Percentiles rank a stretch among this genome's conserved stretches.
Conservation (phyloP, 2,113 vertebrate species). For the Alectura lathami region DNA sequence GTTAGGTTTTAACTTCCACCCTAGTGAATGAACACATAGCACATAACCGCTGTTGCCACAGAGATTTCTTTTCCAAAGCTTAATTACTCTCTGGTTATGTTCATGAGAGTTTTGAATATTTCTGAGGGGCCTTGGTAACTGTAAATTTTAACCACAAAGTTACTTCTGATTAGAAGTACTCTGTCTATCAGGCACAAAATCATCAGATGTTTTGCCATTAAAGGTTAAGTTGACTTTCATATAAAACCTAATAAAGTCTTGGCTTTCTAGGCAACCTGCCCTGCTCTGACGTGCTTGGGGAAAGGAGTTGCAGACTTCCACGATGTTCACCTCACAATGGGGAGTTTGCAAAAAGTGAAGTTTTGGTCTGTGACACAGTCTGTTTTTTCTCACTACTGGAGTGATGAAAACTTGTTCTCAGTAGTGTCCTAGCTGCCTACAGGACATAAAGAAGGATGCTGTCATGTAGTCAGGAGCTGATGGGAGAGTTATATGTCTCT, state of each 20-base stretch:
- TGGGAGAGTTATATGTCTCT: not conserved
- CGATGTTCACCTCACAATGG: not conserved
- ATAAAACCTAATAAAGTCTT: not conserved
- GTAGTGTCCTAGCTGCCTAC: not conserved
- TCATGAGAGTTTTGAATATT: conserved; percentile 12
- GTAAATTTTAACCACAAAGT: not conserved
- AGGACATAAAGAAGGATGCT: not conserved
- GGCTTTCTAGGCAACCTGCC: not conserved
- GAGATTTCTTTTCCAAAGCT: conserved; percentile 31
- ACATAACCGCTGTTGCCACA: conserved; percentile 13
- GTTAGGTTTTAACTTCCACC: conserved; percentile 40
- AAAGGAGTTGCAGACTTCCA: not conserved
- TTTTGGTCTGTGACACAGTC: not conserved
- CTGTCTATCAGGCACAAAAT: not conserved
- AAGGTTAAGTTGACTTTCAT: not conserved
- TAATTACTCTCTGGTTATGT: conserved; percentile 30
- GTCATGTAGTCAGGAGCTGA: not conserved
- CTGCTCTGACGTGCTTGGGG: not conserved
- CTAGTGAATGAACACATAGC: not conserved
- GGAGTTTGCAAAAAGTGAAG: not conserved
- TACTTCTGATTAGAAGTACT: not conserved
- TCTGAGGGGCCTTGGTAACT: not conserved
- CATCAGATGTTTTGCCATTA: not conserved
- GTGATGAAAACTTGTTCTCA: not conserved
- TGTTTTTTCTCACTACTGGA: not conserved